These are phyloP conservation scores for Amblyjoppa proteus DNA, from an alignment of 2,888 invertebrate genomes.

Conservation along the genomic window DNA sequence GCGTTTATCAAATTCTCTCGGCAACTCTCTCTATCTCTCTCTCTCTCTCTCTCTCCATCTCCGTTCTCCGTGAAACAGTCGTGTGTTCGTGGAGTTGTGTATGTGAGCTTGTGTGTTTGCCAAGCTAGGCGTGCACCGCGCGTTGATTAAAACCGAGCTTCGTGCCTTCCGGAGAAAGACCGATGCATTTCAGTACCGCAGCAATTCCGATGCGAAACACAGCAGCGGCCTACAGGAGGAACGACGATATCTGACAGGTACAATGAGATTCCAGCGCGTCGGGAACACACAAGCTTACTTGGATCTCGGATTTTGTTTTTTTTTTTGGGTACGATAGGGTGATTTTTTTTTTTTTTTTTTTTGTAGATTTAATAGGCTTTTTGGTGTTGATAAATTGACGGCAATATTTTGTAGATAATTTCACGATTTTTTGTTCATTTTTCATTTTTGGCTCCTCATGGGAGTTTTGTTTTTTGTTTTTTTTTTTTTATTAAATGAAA, in stretches of 20 bases:
- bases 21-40: neutral
- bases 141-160: constrained; percentile 64
- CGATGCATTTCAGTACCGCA: constrained; percentile 65
- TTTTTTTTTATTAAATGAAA: neutral
- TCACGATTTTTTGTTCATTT: too few species aligned
- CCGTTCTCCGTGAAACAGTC: constrained; percentile 3
- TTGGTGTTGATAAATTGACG: too few species aligned
- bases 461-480: too few species aligned
- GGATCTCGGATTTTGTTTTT: neutral
- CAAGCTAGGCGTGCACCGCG: constrained; percentile 38
- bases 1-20: constrained; percentile 15
- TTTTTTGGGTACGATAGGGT: too few species aligned
- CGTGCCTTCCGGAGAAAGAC: constrained; percentile 68
- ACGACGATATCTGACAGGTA: constrained; percentile 69
- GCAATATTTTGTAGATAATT: too few species aligned
- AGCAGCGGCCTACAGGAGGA: constrained; percentile 55
- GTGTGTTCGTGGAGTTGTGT: neutral
- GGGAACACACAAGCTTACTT: neutral
- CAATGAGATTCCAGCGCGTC: constrained; percentile 55
- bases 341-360: too few species aligned
- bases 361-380: too few species aligned
- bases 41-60: constrained; percentile 8
- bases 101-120: neutral
- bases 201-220: constrained; percentile 66
- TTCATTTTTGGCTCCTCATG: too few species aligned